Evolutionary conservation across 1,140 invertebrate genomes (phyloP), one percentile per base, ranked within the genome.

Genomic region (Procambarus virginalis): DNA sequence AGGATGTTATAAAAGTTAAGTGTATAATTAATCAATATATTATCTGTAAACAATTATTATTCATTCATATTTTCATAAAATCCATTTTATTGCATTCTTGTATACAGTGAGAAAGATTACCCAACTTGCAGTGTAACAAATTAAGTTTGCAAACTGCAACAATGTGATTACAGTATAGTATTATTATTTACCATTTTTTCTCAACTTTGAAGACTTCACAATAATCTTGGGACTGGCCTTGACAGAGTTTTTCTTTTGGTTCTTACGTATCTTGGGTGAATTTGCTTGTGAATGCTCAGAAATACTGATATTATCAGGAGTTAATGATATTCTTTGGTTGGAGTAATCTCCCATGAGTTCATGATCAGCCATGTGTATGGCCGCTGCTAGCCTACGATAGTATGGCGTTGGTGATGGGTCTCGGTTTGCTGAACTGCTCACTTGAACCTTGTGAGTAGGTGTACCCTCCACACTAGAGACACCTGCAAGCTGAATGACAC

Each of bases 281-380:
- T 90, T 85, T 45, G 64, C 70, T n/a, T 81, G 77, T 22, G 89
- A 90, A 17, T 73, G 78, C 34, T 90, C 89, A 49, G 89, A 76
- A 80, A 48, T 46, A 60, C 83, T 85, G 48, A 83, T 58, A 81
- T 85, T 77, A 17, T 86, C 89, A 79, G 89, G 64, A 51, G 83
- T 86, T 51, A 90, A 83, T 14, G 89, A 85, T 58, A 85, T 34
- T 22, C 89, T 85, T n/a, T 58, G 64, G n/a, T 55, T 70, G 14
- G 89, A 70, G 34, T n/a, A 49, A 45, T 91, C 78, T 5, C 81
- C 73, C 64, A 77, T 84, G 17, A 91, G 86, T 75, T 91, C 90
- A 64, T 88, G 90, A 75, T 91, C 90, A 77, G 86, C 90, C 84
- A 91, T 48, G 34, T 82, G 84, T 49, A 91, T 91, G 8, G 90